Evolutionary conservation across 2,888 invertebrate genomes (phyloP).

Genomic region (Drosophila fulvimacula): DNA sequence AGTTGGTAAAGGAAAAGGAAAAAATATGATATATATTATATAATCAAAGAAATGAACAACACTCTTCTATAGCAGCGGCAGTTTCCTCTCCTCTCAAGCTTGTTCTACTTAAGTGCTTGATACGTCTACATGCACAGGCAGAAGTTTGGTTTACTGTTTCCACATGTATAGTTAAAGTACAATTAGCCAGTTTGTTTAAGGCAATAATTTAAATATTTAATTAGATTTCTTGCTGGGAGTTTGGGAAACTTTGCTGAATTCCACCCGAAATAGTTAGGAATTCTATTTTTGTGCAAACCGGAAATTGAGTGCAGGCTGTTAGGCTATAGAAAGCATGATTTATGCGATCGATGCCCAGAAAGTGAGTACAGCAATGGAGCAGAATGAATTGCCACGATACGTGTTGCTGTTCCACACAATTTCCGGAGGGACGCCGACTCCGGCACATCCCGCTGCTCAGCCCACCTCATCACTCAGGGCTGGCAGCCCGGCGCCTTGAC

Average conservation of each 20-base stretch:
- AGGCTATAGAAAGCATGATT: constrained; percentile 59
- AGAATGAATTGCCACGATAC: constrained; percentile 71
- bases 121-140: background rate
- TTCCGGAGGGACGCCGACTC: constrained; percentile 61
- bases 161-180: background rate
- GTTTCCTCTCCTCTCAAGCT: too few species aligned
- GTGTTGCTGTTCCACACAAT: constrained; percentile 78
- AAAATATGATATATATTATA: too few species aligned
- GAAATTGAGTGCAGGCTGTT: constrained; percentile 54
- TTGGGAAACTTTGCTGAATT: constrained; percentile 27
- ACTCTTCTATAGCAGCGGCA: too few species aligned
- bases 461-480: constrained; percentile 62
- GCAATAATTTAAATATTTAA: constrained; percentile 20
- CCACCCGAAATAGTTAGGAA: constrained; percentile 39
- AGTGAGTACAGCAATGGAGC: constrained; percentile 17
- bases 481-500: constrained; percentile 41
- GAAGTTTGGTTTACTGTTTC: background rate
- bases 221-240: constrained; percentile 5
- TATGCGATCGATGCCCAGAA: constrained; percentile 43
- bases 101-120: too few species aligned
- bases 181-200: background rate
- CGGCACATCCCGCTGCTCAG: constrained; percentile 21
- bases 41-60: background rate
- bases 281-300: constrained; percentile 33
- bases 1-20: too few species aligned